Base-by-base conservation (phyloP, 2,113 vertebrate genomes). In the Ctenodactylus gundi region DNA sequence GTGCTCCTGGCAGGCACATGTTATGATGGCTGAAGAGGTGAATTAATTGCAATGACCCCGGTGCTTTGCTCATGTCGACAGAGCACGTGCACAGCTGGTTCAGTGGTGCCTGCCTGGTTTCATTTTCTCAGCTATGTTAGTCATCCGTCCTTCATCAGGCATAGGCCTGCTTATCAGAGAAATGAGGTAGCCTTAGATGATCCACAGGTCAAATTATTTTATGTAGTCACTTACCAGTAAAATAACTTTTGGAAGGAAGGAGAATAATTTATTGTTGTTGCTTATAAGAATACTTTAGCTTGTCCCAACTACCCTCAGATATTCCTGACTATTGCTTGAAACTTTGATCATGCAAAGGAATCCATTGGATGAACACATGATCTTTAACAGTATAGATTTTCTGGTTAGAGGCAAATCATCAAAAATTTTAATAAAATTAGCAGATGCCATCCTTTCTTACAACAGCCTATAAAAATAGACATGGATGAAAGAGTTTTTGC, bases 391-490 rank as follows among this genome's bases (percentile, higher is more conserved):
- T 7, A 82, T 44, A 51, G 34, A 36, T 44, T 65, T 12, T 31
- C 29, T 70, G 29, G 31, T 76, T 89, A 72, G 64, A 86, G 6
- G 46, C 46, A 3, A 58, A 36, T 62, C 70, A 90, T 44, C 84
- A 93, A 57, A 88, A 34, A 76, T 76, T 85, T 75, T 82, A 75
- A 44, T 58, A 20, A 83, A 78, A 62, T 90, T 67, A 67, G n/a
- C 49, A 55, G 55, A 80, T 90, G 0, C 11, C 57, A 18, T 88
- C 18, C 2, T 84, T 23, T 88, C 34, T 49, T 72, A 58, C 7
- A 7, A 55, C 25, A 83, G 34, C n/a, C 5, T 92, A 29, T 72
- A 9, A 17, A 34, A 31, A 57, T 64, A 60, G 68, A 44, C 1
- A 46, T 34, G 39, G 53, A 27, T 36, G 41, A 41, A 60, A 77